phyloP scores from a whole-genome alignment of 2,113 vertebrate species.

The Aleadryas rufinucha region DNA sequence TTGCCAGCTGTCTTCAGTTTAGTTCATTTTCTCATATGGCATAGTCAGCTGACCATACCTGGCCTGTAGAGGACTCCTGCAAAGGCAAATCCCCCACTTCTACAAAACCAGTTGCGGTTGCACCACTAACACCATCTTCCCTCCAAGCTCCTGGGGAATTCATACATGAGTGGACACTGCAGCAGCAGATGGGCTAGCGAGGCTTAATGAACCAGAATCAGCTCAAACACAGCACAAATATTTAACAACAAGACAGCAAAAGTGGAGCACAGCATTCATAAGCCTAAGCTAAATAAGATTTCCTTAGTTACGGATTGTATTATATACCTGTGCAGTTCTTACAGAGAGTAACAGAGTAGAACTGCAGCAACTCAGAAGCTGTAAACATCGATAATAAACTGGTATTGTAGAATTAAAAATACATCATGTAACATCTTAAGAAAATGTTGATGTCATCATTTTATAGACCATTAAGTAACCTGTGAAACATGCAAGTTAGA shows the following conservation, averaged over 20 bases:
- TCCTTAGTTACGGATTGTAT: not conserved
- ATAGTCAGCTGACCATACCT: not conserved
- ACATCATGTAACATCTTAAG: not conserved
- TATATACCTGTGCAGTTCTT: not conserved
- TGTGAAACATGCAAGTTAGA: not conserved
- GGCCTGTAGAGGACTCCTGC: not conserved
- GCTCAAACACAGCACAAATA: not conserved
- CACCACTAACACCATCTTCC: not conserved
- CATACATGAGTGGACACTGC: not conserved
- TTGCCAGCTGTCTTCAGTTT: not conserved
- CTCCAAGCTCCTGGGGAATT: not conserved
- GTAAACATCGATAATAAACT: not conserved
- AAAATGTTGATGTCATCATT: not conserved
- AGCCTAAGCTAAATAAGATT: not conserved
- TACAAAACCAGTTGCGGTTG: not conserved
- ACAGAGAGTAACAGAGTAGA: not conserved
- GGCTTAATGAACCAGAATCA: not conserved
- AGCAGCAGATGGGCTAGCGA: not conserved
- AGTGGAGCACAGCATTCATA: not conserved
- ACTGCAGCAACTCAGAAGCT: not conserved
- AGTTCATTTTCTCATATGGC: not conserved
- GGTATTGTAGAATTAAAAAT: not conserved
- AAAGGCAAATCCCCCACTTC: not conserved
- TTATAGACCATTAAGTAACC: not conserved
- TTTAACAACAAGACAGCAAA: not conserved